phyloP scores from a whole-genome alignment of 2,113 vertebrate genomes.

The Sander vitreus region DNA sequence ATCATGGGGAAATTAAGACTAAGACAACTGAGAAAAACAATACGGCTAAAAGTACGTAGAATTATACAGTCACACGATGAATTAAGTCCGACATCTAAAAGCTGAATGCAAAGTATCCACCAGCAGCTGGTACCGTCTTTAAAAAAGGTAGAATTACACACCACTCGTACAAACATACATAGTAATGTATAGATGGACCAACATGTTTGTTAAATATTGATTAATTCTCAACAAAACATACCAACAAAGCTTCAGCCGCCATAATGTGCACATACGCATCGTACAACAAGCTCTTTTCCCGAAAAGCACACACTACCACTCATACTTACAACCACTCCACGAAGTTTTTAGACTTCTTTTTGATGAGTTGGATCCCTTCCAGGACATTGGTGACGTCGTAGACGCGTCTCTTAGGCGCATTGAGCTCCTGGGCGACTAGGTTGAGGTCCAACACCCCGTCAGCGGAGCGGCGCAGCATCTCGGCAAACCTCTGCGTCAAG shows the following conservation, averaged over 20 bases:
- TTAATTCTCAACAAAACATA: neutral
- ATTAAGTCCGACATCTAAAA: neutral
- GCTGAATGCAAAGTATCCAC: neutral
- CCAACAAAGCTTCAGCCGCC: neutral
- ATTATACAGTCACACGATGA: neutral
- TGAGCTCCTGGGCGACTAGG: constrained; percentile 87
- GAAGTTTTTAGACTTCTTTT: constrained; percentile 95
- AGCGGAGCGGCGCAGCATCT: constrained; percentile 86
- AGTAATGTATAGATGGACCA: neutral
- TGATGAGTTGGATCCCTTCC: constrained; percentile 94
- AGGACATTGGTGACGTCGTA: constrained; percentile 98
- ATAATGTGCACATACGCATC: neutral
- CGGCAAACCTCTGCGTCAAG: constrained; percentile 92
- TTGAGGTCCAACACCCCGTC: constrained; percentile 94
- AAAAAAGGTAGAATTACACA: neutral
- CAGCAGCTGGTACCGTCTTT: too few relatives aligned
- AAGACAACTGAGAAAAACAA: neutral
- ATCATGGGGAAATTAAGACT: neutral
- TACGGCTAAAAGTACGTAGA: neutral
- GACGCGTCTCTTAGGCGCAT: constrained; percentile 92
- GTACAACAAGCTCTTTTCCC: neutral
- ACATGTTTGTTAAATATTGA: neutral
- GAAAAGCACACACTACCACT: constrained; percentile 3
- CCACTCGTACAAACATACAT: neutral
- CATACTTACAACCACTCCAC: constrained; percentile 96